A percentile compares a stretch with the other conserved stretches of the same genome.
phyloP scores from a whole-genome alignment of 2,113 vertebrate species.

The Ondatra zibethicus region DNA sequence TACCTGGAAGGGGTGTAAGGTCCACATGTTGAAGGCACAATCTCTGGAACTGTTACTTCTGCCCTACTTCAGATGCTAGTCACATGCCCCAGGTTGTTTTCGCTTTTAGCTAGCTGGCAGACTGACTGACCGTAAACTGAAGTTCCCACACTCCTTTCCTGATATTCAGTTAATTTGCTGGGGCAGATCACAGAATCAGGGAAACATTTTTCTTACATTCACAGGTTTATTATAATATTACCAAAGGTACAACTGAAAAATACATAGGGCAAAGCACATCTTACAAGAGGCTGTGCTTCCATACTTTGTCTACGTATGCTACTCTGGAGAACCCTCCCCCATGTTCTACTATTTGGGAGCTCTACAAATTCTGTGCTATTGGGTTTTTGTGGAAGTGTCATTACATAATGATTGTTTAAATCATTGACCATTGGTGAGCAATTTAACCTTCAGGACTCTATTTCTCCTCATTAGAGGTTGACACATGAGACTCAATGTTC shows the following conservation, averaged over 20 bases:
- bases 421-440: not conserved
- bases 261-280: not conserved
- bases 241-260: not conserved
- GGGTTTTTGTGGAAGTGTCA: not conserved
- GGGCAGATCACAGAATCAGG: not conserved
- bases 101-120: not conserved
- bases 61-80: not conserved
- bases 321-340: not conserved
- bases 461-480: not conserved
- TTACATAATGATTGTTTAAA: slow-evolving; percentile 1
- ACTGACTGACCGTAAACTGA: not conserved
- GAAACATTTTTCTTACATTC: not conserved
- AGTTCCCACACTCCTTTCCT: not conserved
- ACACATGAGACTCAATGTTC: not conserved
- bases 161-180: not conserved
- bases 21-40: not conserved
- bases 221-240: not conserved
- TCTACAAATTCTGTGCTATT: not conserved
- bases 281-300: not conserved
- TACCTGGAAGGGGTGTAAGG: not conserved
- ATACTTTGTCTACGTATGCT: not conserved
- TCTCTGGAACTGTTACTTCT: not conserved
- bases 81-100: not conserved
- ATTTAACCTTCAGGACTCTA: not conserved
- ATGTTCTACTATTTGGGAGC: not conserved